Evolutionary conservation across 2,888 invertebrate genomes (phyloP), one percentile per base, ranked within the genome.

Genomic region (Tuberolachnus salignus): DNA sequence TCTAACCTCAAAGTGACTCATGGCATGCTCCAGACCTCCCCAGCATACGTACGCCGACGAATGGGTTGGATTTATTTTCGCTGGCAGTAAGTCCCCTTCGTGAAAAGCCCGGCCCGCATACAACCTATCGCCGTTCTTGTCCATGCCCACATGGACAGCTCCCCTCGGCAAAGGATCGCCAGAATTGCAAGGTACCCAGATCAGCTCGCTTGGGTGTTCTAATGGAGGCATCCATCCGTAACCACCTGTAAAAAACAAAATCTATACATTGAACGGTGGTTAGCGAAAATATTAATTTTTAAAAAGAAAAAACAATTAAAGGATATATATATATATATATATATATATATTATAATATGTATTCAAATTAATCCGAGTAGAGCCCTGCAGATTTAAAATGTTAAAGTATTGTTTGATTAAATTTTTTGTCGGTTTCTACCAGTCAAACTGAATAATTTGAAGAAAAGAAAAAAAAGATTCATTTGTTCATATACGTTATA

Each of bases 81-180:
- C 85, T 1, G 85, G 84, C 16, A 85, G 73, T 23, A 85, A 82
- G 75, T 84, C 84, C 1, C 84, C 84, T 61, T 84, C 84, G 81
- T 85, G 84, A 64, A 82, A 83, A 2, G 85, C 84, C 57, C 93
- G 88, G 0, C 93, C 94, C 0, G 93, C 91, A 84, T 89, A 94
- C 83, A 94, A 92, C 71, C 89, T 87, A 1, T 88, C 87, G 0
- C 93, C 93, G 83, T 93, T 92, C 16, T 85, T 85, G 83, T 94
- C 94, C 1, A 88, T 87, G 26, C 94, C 94, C 61, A 89, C 91
- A 9, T 83, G 83, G 0, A 91, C 87, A 1, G 90, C 89, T 0
- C 86, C 87, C 9, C 85, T 83, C 57, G 90, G 89, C 44, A 90
- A 83, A 82, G 86, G 85, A 57, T 86, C 87, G 81, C 86, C 86